A percentile compares a stretch with the other conserved stretches of the same genome.
These are phyloP conservation scores for Cololabis saira DNA, from an alignment of 2,113 vertebrate species.

Conservation along the genomic window DNA sequence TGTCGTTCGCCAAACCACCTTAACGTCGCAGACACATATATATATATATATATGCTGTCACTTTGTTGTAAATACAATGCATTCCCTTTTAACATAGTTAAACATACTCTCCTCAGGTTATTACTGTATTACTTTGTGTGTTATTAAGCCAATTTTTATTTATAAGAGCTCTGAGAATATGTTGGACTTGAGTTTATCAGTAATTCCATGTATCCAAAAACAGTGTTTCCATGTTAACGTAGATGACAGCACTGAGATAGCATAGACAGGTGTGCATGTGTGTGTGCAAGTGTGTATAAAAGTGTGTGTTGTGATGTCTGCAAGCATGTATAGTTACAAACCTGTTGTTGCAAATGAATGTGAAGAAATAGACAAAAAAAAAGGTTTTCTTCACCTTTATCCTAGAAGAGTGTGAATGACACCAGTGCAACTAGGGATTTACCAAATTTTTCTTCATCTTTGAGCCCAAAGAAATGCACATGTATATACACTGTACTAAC, in stretches of 20 bases:
- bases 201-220: conserved; percentile 52
- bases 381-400: conserved; percentile 7
- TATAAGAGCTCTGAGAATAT: conserved; percentile 78
- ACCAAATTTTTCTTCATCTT: conserved; percentile 14
- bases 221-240: conserved; percentile 43
- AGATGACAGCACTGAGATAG: conserved; percentile 62
- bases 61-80: conserved; percentile 82
- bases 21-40: conserved; percentile 46
- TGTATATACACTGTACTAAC: conserved; percentile 54
- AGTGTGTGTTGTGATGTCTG: conserved; percentile 24
- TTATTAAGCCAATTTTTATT: conserved; percentile 79
- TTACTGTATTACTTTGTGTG: conserved; percentile 74
- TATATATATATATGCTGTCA: conserved; percentile 52
- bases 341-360: conserved; percentile 37
- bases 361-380: conserved; percentile 27
- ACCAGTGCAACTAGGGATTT: conserved; percentile 16
- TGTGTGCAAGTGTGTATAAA: conserved; percentile 19
- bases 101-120: conserved; percentile 82
- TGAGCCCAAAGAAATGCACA: conserved; percentile 59
- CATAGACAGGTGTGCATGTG: conserved; percentile 32
- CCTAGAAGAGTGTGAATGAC: conserved; percentile 21
- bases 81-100: conserved; percentile 71
- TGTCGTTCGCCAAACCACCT: conserved; percentile 55
- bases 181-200: conserved; percentile 64
- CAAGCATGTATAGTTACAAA: conserved; percentile 37